phyloP scores from a whole-genome alignment of 2,888 invertebrate genomes.

The Drosophila fungiperda region DNA sequence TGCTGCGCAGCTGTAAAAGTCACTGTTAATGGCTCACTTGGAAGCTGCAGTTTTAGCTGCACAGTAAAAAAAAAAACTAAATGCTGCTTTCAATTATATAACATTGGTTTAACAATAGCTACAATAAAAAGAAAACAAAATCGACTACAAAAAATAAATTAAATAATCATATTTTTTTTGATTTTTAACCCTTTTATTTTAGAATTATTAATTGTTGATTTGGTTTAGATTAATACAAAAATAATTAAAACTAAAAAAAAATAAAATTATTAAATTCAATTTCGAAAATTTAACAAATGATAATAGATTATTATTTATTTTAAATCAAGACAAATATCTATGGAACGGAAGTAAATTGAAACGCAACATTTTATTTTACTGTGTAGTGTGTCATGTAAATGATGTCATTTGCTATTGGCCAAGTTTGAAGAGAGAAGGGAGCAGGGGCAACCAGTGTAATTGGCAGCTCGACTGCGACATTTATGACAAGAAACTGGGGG shows the following conservation, averaged over 20 bases:
- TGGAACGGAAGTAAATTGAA: neutral
- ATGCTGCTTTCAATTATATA: neutral
- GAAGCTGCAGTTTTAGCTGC: conserved; percentile 24
- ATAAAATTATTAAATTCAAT: no score
- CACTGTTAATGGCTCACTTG: conserved; percentile 72
- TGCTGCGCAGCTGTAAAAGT: conserved; percentile 69
- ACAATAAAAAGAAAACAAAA: neutral
- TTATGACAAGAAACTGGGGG: conserved; percentile 36
- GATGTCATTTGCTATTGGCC: conserved; percentile 55
- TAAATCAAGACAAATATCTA: neutral
- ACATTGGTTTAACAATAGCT: neutral
- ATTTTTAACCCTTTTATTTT: neutral
- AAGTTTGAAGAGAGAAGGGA: conserved; percentile 36
- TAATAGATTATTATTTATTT: neutral
- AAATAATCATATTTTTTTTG: neutral
- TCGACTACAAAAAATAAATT: neutral
- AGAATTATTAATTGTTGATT: neutral
- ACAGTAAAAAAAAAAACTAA: conserved; percentile 7
- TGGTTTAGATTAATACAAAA: neutral
- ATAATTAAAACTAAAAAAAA: neutral
- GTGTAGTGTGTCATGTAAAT: conserved; percentile 46
- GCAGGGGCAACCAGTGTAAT: conserved; percentile 25
- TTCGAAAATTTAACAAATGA: neutral
- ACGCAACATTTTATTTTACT: neutral
- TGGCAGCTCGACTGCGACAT: conserved; percentile 60